Evolutionary conservation across 2,113 vertebrate genomes (phyloP), one percentile per base, ranked within the genome.

Genomic region (Galbula dea): DNA sequence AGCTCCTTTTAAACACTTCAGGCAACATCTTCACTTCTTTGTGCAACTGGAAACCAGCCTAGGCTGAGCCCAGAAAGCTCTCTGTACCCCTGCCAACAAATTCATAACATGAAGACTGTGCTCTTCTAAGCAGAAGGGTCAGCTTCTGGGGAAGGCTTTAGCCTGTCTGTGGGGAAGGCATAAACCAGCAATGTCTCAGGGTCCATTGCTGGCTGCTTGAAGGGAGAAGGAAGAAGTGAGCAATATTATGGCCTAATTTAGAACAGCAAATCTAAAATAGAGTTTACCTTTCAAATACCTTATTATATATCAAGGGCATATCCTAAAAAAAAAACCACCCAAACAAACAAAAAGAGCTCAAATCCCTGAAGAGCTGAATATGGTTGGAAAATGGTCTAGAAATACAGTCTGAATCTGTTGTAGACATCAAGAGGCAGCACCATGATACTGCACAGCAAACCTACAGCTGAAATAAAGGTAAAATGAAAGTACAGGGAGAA

Each of bases 81-180:
- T 88, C 69, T 95, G 65, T 81, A 63, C 15, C n/a, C 7, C 43
- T 86, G 93, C 89, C 93, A 94, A 71, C 39, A 81, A 77, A 81
- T 74, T 55, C 66, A 18, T 88, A 77, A 48, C 55, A 34, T 12
- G 34, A 71, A 92, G 68, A 83, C 15, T 61, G 21, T 0, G 0
- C 36, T 93, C 16, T 83, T 87, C 72, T 76, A 80, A 93, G 91
- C 37, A 74, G 81, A 89, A 79, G 63, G 41, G n/a, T 76, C 79
- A 57, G 27, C 30, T 65, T 83, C 72, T 80, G 36, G 72, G 83
- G 79, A 83, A 61, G 22, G 15, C 49, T 76, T 43, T 43, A 34
- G 18, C 29, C 8, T 77, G 59, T 52, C 26, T 37, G 51, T 3
- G 37, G n/a, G 39, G 15, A 88, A 17, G 17, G 77, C 12, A 74